Evolutionary conservation across 2,113 vertebrate genomes (phyloP).

Genomic region (Garra rufa): DNA sequence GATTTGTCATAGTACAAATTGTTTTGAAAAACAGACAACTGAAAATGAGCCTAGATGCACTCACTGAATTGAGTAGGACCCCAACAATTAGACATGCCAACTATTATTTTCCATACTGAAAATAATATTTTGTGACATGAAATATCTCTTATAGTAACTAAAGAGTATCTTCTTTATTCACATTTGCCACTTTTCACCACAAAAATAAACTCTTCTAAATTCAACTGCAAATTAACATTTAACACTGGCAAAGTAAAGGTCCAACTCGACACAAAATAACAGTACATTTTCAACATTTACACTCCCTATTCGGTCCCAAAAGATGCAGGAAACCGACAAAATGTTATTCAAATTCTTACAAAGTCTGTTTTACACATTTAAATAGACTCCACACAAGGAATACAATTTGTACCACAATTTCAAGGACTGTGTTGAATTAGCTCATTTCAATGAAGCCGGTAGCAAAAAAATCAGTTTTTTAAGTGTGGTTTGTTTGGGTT

Average conservation of each 20-base stretch:
- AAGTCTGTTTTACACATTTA: not conserved
- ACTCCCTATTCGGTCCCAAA: not conserved
- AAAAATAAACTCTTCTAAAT: not conserved
- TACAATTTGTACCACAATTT: not conserved
- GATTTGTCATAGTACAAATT: conserved; percentile 47
- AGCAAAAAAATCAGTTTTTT: not conserved
- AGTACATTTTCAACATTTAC: not conserved
- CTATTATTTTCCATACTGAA: too few relatives aligned
- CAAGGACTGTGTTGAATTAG: not conserved
- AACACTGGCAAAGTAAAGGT: too few relatives aligned
- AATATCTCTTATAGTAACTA: not conserved
- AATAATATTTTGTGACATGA: not conserved
- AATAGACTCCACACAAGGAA: not conserved
- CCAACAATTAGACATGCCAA: not conserved
- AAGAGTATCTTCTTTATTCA: not conserved
- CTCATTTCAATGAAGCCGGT: not conserved
- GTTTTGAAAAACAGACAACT: conserved; percentile 23
- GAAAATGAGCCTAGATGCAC: not conserved
- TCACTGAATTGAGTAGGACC: not conserved
- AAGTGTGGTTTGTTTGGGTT: not conserved
- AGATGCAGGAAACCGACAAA: not conserved
- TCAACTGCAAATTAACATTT: too few relatives aligned
- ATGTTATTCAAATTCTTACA: not conserved
- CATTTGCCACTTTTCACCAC: not conserved
- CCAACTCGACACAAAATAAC: not conserved